Percentiles rank a stretch among this genome's conserved stretches.
phyloP scores from a whole-genome alignment of 2,888 invertebrate species.

The Dioctria rufipes region DNA sequence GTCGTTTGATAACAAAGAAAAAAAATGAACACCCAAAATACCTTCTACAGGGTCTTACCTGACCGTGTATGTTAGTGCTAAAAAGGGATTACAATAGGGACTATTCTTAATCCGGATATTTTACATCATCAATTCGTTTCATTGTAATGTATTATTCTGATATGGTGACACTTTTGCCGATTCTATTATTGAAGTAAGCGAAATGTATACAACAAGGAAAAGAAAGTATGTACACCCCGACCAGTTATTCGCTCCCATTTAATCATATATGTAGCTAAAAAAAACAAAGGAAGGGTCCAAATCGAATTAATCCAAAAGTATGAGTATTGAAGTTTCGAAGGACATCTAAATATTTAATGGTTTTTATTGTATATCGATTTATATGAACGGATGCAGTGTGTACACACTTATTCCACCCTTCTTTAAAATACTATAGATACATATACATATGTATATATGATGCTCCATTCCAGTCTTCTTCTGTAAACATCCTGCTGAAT shows the following conservation, averaged over 20 bases:
- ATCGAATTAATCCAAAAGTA: constrained; percentile 34
- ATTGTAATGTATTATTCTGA: constrained; percentile 2
- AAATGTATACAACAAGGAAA: constrained; percentile 4
- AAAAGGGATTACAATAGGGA: constrained; percentile 1
- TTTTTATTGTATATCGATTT: constrained; percentile 53
- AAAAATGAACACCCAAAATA: constrained; percentile 3
- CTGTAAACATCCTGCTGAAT: constrained; percentile 44
- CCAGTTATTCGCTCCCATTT: constrained; percentile 20
- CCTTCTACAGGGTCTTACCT: not conserved
- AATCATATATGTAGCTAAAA: not conserved
- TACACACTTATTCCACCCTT: constrained; percentile 30
- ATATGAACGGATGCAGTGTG: constrained; percentile 14
- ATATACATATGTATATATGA: not conserved
- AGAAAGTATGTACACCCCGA: too few species aligned
- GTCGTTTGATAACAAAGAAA: constrained; percentile 3
- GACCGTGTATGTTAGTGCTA: not conserved
- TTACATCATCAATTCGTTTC: constrained; percentile 14
- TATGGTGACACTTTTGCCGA: constrained; percentile 36
- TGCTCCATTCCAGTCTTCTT: constrained; percentile 16
- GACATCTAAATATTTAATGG: constrained; percentile 52
- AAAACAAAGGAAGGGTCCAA: constrained; percentile 22
- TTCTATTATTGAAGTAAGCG: constrained; percentile 22
- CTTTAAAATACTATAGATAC: constrained; percentile 15
- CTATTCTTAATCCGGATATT: constrained; percentile 1
- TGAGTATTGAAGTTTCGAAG: not conserved